Percentiles rank a stretch among this genome's conserved stretches.
phyloP scores from a whole-genome alignment of 1,140 invertebrate species.

The Macrostomum lignano region DNA sequence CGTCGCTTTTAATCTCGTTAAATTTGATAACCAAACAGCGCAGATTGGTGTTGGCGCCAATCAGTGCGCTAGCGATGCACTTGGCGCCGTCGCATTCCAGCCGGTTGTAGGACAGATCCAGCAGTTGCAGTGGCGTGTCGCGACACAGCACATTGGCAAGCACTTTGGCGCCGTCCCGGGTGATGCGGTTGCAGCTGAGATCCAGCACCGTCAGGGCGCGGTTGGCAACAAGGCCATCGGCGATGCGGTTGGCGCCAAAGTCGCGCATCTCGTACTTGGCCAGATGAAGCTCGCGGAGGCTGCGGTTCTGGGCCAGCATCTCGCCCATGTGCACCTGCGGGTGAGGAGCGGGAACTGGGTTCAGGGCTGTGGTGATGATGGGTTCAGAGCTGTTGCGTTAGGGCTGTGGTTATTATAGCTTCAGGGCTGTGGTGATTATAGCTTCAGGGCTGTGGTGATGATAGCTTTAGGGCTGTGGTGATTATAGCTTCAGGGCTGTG shows the following conservation, averaged over 20 bases:
- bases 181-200: slow-evolving; percentile 26
- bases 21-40: slow-evolving; percentile 18
- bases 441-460: too few species aligned
- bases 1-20: slow-evolving; percentile 21
- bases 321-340: too few species aligned
- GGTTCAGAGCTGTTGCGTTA: too few species aligned
- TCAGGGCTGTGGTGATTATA: too few species aligned
- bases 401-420: too few species aligned
- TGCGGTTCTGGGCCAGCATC: too few species aligned
- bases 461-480: too few species aligned
- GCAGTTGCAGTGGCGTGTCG: slow-evolving; percentile 16
- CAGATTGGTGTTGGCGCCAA: slow-evolving; percentile 18
- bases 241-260: slow-evolving; percentile 17
- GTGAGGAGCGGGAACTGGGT: too few species aligned
- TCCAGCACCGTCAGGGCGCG: slow-evolving; percentile 16
- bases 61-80: slow-evolving; percentile 18
- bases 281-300: slow-evolving; percentile 18
- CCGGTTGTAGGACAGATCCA: slow-evolving; percentile 23
- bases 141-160: slow-evolving; percentile 18
- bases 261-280: slow-evolving; percentile 22
- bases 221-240: slow-evolving; percentile 20
- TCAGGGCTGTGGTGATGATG: too few species aligned
- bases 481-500: too few species aligned
- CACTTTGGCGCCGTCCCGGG: slow-evolving; percentile 20
- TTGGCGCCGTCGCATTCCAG: slow-evolving; percentile 23